Evolutionary conservation across 2,797 vertebrate species (phyloP).

Genomic region (Diplodus puntazzo): DNA sequence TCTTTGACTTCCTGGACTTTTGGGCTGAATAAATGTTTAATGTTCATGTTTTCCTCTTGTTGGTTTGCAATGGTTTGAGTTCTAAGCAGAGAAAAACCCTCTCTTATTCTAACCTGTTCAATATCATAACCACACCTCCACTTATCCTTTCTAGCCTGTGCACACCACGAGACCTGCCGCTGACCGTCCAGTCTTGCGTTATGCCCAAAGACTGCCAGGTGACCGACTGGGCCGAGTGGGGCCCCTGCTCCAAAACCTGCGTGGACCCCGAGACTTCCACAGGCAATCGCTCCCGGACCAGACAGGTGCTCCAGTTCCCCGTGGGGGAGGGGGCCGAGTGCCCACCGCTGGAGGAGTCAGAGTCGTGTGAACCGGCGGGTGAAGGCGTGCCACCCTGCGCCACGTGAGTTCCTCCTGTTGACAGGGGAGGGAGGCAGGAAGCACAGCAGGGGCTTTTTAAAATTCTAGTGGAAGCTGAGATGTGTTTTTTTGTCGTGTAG

Average conservation of each 20-base stretch:
- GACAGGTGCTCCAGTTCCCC: constrained; percentile 89
- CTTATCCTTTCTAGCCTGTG: constrained; percentile 87
- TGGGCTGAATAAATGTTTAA: background rate
- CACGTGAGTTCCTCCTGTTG: constrained; percentile 86
- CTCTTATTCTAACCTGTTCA: background rate
- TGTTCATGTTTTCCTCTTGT: background rate
- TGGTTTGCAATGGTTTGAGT: background rate
- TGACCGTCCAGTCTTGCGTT: constrained; percentile 94
- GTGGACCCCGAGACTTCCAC: constrained; percentile 80
- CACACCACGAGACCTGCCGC: constrained; percentile 88
- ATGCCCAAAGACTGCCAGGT: constrained; percentile 92
- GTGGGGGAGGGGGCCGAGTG: constrained; percentile 88
- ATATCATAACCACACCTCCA: background rate
- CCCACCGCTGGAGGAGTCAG: constrained; percentile 87
- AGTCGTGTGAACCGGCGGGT: constrained; percentile 87
- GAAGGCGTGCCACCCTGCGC: constrained; percentile 88
- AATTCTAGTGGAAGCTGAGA: background rate
- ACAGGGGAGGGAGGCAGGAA: background rate
- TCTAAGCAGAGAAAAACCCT: background rate
- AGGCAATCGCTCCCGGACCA: constrained; percentile 86
- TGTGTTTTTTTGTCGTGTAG: background rate
- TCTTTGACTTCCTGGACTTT: background rate
- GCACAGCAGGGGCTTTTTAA: background rate
- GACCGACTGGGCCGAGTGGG: constrained; percentile 93
- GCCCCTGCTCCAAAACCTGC: constrained; percentile 91